Conservation (phyloP, 2,113 vertebrate species). For the Xenopus borealis region DNA sequence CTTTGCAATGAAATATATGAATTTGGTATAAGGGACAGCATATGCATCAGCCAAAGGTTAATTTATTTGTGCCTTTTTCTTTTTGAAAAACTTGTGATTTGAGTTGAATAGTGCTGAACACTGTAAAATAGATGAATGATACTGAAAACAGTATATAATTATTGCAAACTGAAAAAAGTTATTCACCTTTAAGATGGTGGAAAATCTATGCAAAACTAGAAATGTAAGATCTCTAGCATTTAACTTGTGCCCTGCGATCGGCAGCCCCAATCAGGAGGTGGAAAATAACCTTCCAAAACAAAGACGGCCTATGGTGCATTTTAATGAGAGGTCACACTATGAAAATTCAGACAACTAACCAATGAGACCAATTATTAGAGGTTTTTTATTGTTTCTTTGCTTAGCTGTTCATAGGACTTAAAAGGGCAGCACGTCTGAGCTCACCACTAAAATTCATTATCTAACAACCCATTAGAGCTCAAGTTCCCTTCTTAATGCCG, state of each 20-base stretch:
- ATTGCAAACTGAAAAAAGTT: too few relatives aligned
- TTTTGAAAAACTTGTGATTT: too few relatives aligned
- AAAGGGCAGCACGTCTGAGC: conserved; percentile 38
- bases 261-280: conserved; percentile 24
- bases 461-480: conserved; percentile 40
- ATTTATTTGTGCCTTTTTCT: too few relatives aligned
- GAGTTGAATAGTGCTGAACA: too few relatives aligned
- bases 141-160: too few relatives aligned
- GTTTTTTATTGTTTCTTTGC: conserved; percentile 41
- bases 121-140: too few relatives aligned
- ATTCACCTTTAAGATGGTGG: not conserved
- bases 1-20: too few relatives aligned
- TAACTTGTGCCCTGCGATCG: conserved; percentile 20
- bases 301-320: conserved; percentile 28
- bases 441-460: conserved; percentile 43
- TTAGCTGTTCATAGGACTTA: conserved; percentile 38
- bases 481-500: conserved; percentile 32
- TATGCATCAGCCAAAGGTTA: too few relatives aligned
- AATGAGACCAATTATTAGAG: conserved; percentile 34
- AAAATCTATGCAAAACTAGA: not conserved
- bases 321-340: conserved; percentile 38
- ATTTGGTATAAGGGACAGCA: too few relatives aligned
- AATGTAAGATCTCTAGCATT: conserved; percentile 18
- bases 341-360: conserved; percentile 32
- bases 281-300: conserved; percentile 35